Base-by-base conservation (phyloP, 2,888 invertebrate species). In the Netelia fuscicornis region DNA sequence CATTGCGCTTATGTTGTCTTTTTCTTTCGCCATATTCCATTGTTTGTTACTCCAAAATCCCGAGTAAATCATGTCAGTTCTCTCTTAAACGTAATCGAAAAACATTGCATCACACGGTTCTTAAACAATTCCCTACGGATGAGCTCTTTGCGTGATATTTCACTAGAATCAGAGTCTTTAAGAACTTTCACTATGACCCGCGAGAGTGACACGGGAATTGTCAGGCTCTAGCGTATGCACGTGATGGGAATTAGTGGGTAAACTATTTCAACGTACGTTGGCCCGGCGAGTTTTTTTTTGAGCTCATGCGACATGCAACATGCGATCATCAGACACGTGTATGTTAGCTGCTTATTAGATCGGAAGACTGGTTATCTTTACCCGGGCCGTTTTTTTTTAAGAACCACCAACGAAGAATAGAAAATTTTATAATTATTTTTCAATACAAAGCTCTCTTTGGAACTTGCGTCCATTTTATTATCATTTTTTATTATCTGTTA, bases 121-220 rank as follows among this genome's bases (percentile, higher is more conserved):
- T 17, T 68, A 89, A 90, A 91, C 91, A 90, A 88, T 90, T 89
- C 87, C 90, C 89, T 90, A 86, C 83, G 87, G 89, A 90, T 87
- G 89, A 92, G 87, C 79, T 86, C 87, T 88, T 87, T 89, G 42
- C 68, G 68, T 52, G 75, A 58, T 90, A 91, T 89, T 92, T 90
- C 62, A 79, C 65, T 78, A 89, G 89, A 88, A 85, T 82, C 62
- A 6, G 72, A 81, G 80, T 87, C 79, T 79, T 81, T 83, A 81
- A 88, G 83, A 86, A 93, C 93, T 93, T 93, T 93, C 93, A 93
- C 93, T 92, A 87, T 60, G 88, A 90, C 88, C 84, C 84, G 87
- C 83, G 86, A 87, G 81, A 88, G 81, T 81, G 83, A 83, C 64
- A 64, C 64, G 72, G 60, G 37, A 62, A 11, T 62, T 62, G 23